Evolutionary conservation across 2,888 invertebrate species (phyloP), one percentile per base, ranked within the genome.

Genomic region (Steinernema hermaphroditum): DNA sequence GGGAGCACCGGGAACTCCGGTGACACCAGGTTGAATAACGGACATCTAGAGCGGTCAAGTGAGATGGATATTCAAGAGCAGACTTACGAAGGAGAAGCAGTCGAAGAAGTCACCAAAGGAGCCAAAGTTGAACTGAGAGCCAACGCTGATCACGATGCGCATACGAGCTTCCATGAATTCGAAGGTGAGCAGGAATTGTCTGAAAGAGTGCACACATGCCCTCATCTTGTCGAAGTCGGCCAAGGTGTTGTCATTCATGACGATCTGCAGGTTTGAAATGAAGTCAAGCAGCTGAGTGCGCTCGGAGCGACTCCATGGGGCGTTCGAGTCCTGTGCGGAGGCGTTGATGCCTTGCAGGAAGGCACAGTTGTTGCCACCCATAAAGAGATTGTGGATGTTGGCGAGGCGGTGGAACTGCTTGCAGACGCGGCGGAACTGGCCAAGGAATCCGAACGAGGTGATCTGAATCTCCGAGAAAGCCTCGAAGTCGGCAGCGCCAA

Each of bases 341-440:
- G 46, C 46, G n/a, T 46, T 16, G 46, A 46, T 46, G 46, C 46
- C n/a, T n/a, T 46, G 16, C n/a, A 46, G 16, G 46, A 46, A 46
- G n/a, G n/a, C 46, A n/a, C 46, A 46, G 46, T 46, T 46, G 46
- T 16, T 19, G 6, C 46, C 46, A 4, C 46, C 46, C 6, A 46
- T 46, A n/a, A 46, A 46, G 9, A 46, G 46, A n/a, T 46, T 46
- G 46, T 46, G 6, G 46, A 46, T 46, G 46, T 46, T 46, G 46
- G 46, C 46, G 46, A 46, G 16, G 46, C 46, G 46, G 46, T 19
- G 16, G 46, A 46, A 46, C 46, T 46, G 46, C 46, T 46, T 46
- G 46, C 46, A 46, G n/a, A 46, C n/a, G 4, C 46, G n/a, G n/a
- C 46, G 46, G 46, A 46, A 46, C 46, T 46, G 46, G 46, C 46